Evolutionary conservation across 2,113 vertebrate genomes (phyloP).

Genomic region (Trinectes maculatus): DNA sequence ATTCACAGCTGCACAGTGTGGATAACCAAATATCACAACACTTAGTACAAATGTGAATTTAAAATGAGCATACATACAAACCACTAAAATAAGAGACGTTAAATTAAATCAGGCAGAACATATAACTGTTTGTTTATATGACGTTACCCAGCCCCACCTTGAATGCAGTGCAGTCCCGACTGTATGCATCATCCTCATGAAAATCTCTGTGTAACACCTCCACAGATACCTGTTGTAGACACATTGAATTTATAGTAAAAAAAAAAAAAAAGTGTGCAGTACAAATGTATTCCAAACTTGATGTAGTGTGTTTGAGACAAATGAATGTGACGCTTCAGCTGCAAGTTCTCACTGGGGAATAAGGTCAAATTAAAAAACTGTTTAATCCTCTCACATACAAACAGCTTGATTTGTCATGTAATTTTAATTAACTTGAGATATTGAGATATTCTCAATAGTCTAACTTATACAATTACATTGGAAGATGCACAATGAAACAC

Average conservation of each 20-base stretch:
- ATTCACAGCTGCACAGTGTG: not conserved
- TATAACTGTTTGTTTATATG: not conserved
- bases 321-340: no score
- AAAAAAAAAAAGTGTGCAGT: no score
- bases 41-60: not conserved
- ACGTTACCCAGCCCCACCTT: slow-evolving; percentile 81
- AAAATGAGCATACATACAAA: not conserved
- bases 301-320: no score
- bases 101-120: not conserved
- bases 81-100: not conserved
- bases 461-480: no score
- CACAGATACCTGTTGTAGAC: slow-evolving; percentile 84
- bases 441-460: no score
- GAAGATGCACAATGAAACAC: no score
- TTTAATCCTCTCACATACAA: no score
- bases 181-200: slow-evolving; percentile 87
- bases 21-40: not conserved
- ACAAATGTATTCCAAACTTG: no score
- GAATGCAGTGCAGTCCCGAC: slow-evolving; percentile 90
- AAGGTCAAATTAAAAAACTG: no score
- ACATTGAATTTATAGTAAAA: slow-evolving; percentile 4
- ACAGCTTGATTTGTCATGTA: no score
- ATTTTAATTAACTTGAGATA: no score
- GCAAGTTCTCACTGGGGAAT: no score
- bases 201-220: slow-evolving; percentile 83